Conservation (phyloP, 2,113 vertebrate genomes). For the Pardalotus punctatus region DNA sequence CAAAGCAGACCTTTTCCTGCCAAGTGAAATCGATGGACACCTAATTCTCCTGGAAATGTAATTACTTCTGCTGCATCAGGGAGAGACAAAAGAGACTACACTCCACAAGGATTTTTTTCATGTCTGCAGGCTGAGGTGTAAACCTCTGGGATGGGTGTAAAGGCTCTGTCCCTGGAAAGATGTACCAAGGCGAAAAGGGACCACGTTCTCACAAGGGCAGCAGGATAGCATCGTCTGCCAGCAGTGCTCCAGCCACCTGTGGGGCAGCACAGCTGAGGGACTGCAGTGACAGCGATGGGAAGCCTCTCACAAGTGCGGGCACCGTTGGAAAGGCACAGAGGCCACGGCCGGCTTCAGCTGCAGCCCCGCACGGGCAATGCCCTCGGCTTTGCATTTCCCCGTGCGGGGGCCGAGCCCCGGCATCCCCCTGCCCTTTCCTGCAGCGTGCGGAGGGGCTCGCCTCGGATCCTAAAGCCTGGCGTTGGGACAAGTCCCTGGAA, state of each 20-base stretch:
- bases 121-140: neutral
- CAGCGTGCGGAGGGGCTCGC: neutral
- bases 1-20: neutral
- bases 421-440: neutral
- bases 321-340: neutral
- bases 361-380: neutral
- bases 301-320: neutral
- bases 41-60: neutral
- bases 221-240: neutral
- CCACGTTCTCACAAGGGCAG: rapidly evolving
- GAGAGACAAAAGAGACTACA: neutral
- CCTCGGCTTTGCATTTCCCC: neutral
- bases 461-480: neutral
- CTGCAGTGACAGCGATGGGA: neutral
- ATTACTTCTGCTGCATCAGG: neutral
- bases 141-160: neutral
- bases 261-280: neutral
- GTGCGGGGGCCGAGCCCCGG: neutral
- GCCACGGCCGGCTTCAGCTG: neutral
- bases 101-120: neutral
- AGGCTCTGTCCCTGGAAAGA: neutral
- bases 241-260: neutral
- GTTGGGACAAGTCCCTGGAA: neutral
- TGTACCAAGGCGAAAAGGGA: neutral
- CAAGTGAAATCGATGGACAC: neutral